Base-by-base conservation (phyloP, 2,888 invertebrate species). In the Drosophila merina region DNA sequence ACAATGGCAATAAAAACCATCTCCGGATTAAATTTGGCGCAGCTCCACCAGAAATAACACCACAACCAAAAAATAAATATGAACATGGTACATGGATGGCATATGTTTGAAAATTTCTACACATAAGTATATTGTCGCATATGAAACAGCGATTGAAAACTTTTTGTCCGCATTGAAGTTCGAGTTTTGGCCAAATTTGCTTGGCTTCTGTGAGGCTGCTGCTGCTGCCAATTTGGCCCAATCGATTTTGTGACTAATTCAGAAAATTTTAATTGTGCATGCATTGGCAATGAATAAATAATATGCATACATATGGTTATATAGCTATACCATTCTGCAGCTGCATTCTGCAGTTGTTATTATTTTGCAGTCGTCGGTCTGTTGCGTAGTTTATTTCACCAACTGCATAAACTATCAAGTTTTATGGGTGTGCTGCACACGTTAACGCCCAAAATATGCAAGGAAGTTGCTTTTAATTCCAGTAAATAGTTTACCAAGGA, bases 211-310 rank as follows among this genome's bases (percentile, higher is more conserved):
- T 40, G 12, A 3, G 12, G 40, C 14, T 58, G 47, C 33, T 33
- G 31, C 56, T 48, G 40, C 49, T 60, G 49, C 33, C 62, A 82
- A 76, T 79, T 81, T 78, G 52, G 52, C 48, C 60, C 75, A 85
- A 85, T 81, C 83, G 81, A 81, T 86, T 82, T 80, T 82, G 77
- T 85, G 80, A 83, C 83, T 81, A 85, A 85, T 81, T 81, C 80
- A 72, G 57, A 55, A 72, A 79, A 83, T 86, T 76, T 77, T 77
- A 86, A 81, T 85, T 81, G 74, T 58, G 62, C 86, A 82, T 82
- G 86, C 86, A 82, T 77, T 80, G 78, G 47, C 67, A 84, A 76
- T 82, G 70, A 83, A 83, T 83, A 82, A 86, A 71, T 81, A 82
- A 81, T 85, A 69, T 54, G 75, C 63, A 64, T 76, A 79, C 71